A percentile compares a stretch with the other conserved stretches of the same genome.
Conservation (phyloP, 2,797 vertebrate species). For the Peromyscus eremicus region DNA sequence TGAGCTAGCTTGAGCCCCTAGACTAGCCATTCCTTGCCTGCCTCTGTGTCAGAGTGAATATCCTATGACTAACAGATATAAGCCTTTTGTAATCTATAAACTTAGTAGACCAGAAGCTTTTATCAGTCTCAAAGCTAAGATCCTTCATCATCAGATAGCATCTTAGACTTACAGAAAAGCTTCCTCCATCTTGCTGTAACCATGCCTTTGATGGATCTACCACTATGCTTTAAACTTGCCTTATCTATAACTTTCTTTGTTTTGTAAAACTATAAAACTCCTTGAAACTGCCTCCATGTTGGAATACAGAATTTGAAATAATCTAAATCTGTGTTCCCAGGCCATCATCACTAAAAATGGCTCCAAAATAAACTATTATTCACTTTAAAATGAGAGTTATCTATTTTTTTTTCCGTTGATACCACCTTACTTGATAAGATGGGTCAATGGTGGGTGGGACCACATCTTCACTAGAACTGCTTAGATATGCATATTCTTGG, state of each 20-base stretch:
- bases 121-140: not conserved
- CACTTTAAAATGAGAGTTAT: not conserved
- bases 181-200: not conserved
- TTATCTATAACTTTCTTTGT: not conserved
- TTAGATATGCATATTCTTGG: not conserved
- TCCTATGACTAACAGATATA: not conserved
- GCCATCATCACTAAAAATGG: not conserved
- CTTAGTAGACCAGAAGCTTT: not conserved
- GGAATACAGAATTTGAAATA: not conserved
- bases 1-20: not conserved
- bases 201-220: not conserved
- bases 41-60: not conserved
- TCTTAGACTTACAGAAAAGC: not conserved
- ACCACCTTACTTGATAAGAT: not conserved
- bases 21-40: not conserved
- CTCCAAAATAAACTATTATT: not conserved
- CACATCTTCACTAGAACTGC: not conserved
- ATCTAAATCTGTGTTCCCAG: not conserved
- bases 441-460: not conserved
- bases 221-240: not conserved
- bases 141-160: not conserved
- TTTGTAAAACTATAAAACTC: not conserved
- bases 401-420: not conserved
- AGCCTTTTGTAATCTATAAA: not conserved
- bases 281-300: not conserved